Base-by-base conservation (phyloP, 2,113 vertebrate genomes). In the Dasyornis broadbenti region DNA sequence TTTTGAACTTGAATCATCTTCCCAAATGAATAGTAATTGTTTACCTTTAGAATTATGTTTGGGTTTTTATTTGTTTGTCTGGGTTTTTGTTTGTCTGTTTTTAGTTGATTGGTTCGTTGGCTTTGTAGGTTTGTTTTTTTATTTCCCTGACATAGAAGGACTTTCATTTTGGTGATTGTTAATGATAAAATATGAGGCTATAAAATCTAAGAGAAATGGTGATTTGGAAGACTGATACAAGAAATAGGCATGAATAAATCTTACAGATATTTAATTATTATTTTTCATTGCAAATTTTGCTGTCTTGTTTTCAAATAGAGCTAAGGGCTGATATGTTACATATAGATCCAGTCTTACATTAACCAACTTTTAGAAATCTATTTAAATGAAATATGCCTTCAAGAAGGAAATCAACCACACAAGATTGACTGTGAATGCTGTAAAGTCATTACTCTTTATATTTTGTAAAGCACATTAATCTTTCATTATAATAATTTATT, bases 211-310 rank as follows among this genome's bases (percentile, higher is more conserved):
- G 78, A 91, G 9, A 92, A 92, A 73, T 52, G 1, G 4, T 76
- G 33, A 72, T 95, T 97, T 27, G 86, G 17, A 59, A 52, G 57
- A 90, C 72, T 82, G 79, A 80, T 92, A 71, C 52, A 63, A 71
- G 44, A 82, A 94, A 83, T 22, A 86, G 21, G 14, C 33, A 61
- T 57, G 18, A 71, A 92, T 35, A 64, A 30, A 93, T 64, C 72
- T 94, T 93, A 84, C 68, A 96, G 94, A 91, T 95, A 97, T 87
- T 96, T 64, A 56, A 82, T 96, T 86, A 77, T 75, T 83, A 45
- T 75, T 81, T 35, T 45, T 75, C 80, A 73, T 40, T 81, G 30
- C 81, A 68, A 40, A 75, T 73, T 91, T 86, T 89, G 35, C 31
- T 95, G 14, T 92, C 23, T 63, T 69, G 11, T 77, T 65, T 95